Evolutionary conservation across 2,888 invertebrate species (phyloP).

Genomic region (Thumatha senex): DNA sequence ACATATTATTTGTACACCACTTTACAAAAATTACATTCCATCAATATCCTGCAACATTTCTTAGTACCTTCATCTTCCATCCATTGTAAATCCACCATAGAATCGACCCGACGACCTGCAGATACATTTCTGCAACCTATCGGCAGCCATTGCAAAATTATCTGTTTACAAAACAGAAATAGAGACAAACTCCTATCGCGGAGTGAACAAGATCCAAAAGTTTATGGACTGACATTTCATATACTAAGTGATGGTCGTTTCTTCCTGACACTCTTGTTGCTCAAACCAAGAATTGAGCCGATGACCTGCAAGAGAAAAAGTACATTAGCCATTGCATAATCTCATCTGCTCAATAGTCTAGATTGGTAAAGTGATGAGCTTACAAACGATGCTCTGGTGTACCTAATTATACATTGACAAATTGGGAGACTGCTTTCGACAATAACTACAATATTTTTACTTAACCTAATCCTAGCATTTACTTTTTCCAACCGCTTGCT

Average conservation of each 20-base stretch:
- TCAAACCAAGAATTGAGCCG: constrained; percentile 90
- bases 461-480: no score
- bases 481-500: no score
- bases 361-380: no score
- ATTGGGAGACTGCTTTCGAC: no score
- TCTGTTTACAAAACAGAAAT: constrained; percentile 59
- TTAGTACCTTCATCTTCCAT: constrained; percentile 35
- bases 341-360: no score
- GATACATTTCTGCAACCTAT: constrained; percentile 54
- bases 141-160: constrained; percentile 57
- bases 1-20: constrained; percentile 19
- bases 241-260: constrained; percentile 91
- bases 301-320: constrained; percentile 74
- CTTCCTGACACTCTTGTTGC: constrained; percentile 89
- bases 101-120: constrained; percentile 41
- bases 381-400: no score
- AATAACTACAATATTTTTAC: no score
- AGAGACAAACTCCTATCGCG: constrained; percentile 70
- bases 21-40: constrained; percentile 2
- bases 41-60: constrained; percentile 14
- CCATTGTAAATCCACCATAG: constrained; percentile 43
- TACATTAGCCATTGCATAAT: no score
- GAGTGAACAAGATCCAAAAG: constrained; percentile 63
- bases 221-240: constrained; percentile 69
- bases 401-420: no score